Evolutionary conservation across 2,797 vertebrate genomes (phyloP).

Genomic region (Tympanoctomys barrerae): DNA sequence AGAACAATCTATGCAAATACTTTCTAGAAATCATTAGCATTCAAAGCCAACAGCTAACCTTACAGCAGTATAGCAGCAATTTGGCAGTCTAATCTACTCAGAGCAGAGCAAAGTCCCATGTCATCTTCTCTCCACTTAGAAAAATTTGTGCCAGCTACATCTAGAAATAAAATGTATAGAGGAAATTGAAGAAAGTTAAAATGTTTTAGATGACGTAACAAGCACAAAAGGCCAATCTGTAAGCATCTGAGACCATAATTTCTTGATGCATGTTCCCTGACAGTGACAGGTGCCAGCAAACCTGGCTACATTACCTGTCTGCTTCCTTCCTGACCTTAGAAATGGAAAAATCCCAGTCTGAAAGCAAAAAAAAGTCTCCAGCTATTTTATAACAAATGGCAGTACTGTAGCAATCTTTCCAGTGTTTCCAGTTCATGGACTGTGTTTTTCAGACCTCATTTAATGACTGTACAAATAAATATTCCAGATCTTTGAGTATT

Average conservation of each 20-base stretch:
- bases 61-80: background rate
- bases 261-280: background rate
- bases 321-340: background rate
- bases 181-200: constrained; percentile 39
- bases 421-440: background rate
- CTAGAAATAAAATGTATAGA: background rate
- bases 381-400: background rate
- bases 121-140: background rate
- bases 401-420: background rate
- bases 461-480: background rate
- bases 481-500: background rate
- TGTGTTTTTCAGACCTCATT: background rate
- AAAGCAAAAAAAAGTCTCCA: constrained; percentile 23
- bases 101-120: background rate
- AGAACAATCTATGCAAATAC: background rate
- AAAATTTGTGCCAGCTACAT: constrained; percentile 14
- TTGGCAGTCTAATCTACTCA: background rate
- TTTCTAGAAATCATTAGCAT: background rate
- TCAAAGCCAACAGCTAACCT: background rate
- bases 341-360: constrained; percentile 15
- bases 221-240: background rate
- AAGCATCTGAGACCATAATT: background rate
- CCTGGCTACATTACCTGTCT: background rate
- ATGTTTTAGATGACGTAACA: background rate
- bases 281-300: constrained; percentile 23